Evolutionary conservation across 30 jellyfish, hydroid and myxozoan species (phyloP), one percentile per base, ranked within the genome.

Genomic region (Chironex yamaguchii): DNA sequence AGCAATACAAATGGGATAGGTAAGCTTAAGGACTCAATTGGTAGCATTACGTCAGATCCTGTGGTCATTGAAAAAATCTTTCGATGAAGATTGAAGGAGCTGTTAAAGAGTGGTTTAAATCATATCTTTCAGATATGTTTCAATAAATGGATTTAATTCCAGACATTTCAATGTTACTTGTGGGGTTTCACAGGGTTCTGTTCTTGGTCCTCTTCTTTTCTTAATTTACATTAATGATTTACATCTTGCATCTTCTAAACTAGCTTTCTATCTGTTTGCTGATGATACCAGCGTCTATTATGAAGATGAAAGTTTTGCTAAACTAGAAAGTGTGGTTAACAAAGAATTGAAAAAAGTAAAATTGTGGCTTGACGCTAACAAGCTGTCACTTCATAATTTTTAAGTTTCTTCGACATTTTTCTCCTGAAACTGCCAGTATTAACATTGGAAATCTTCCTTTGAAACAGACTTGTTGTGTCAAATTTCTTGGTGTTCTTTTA

Each of bases 21-120:
- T 69, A 67, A 67, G 52, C 92, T 82, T 52, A 82, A 82, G 70
- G 85, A 42, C 75, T 80, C 91, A 2, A 64, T 27, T 35, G 91
- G 83, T 14, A 64, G 67, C 36, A 36, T 80, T 65, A 82, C 79
- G 33, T 67, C 86, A 25, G 92, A 77, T 64, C 83, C 75, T 1
- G 78, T 42, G 2, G 89, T 67, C 58, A 88, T 88, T 49, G 96
- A 88, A 42, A 88, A 77, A 88, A 67, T 29, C 76, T 85, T n/a
- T 58, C 74, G 35, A 52, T 26, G 49, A 85, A 85, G 64, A 88
- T 74, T 31, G 76, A 74, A 73, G 92, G 91, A 52, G 29, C 75
- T 22, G 83, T 50, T n/a, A n/a, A 33, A 31, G 68, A 84, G 4
- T 84, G 91, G 92, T 84, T 84, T 66, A 36, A 25, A 24, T 70